Conservation (phyloP, 2,113 vertebrate genomes). For the Chaenogobius annularis region DNA sequence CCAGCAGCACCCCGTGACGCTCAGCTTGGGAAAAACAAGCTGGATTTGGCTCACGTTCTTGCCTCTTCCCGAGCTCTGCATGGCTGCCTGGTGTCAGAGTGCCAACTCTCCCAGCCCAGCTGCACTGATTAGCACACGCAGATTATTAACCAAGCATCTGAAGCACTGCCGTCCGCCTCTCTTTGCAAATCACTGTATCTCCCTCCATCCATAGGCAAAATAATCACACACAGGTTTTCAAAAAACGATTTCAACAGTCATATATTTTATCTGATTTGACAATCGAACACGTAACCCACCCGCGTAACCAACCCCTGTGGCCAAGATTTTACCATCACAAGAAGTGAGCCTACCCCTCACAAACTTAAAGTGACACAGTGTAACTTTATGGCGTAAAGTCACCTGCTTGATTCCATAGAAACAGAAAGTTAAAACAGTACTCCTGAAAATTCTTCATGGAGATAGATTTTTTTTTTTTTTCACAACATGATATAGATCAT, state of each 20-base stretch:
- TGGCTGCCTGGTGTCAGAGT: constrained; percentile 79
- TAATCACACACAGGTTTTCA: constrained; percentile 33
- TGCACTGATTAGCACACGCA: constrained; percentile 84
- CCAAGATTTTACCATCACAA: constrained; percentile 87
- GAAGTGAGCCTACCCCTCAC: constrained; percentile 88
- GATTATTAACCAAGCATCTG: constrained; percentile 92
- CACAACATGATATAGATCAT: too few species aligned
- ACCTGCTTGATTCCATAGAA: too few species aligned
- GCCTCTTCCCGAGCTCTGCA: constrained; percentile 67
- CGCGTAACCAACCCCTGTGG: constrained; percentile 88
- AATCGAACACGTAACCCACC: constrained; percentile 65
- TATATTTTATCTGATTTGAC: constrained; percentile 49
- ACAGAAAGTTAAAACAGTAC: too few species aligned
- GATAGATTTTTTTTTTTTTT: too few species aligned
- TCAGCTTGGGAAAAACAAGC: constrained; percentile 78
- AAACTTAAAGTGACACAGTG: constrained; percentile 79
- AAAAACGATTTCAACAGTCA: constrained; percentile 59
- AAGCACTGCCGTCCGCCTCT: constrained; percentile 69
- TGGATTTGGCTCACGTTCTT: constrained; percentile 78
- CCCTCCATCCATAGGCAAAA: constrained; percentile 73
- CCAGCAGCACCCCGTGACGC: constrained; percentile 33
- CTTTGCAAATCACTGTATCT: constrained; percentile 31
- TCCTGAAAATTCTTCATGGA: too few species aligned
- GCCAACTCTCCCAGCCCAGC: constrained; percentile 85
- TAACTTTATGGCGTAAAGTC: too few species aligned